Base-by-base conservation (phyloP, 2,797 vertebrate genomes). In the Centropyge bicolor region DNA sequence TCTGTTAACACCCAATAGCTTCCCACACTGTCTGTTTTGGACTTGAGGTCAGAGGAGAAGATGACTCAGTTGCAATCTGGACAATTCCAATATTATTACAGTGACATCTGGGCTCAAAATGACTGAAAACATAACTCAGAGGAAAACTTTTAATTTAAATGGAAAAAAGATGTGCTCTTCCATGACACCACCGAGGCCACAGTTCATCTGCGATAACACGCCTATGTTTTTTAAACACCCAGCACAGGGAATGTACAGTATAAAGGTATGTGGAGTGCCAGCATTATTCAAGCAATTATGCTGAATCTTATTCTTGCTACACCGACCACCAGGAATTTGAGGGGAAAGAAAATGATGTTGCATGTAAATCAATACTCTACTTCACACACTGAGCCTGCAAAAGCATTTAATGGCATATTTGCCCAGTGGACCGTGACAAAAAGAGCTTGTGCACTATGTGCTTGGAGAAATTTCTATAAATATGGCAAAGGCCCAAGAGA, bases 291-390 rank as follows among this genome's bases (percentile, higher is more conserved):
- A 54, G 36, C 59, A 69, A 77, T 83, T 72, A 84, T 52, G 55
- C 74, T 78, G 77, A 85, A 75, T 77, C 22, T 55, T 81, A 70
- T 63, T 87, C 62, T 60, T 81, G 74, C 52, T 68, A 59, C 71
- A 81, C 48, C 69, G 76, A 79, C 81, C 64, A 70, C 68, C 43
- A 59, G 71, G 82, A 43, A 74, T 60, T 40, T 78, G 41, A 88
- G 59, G 67, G 66, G 70, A 69, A 60, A 80, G 84, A 85, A 80
- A 86, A 86, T 85, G 12, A 78, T 84, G 81, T 54, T 77, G 77
- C 79, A 85, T 88, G 73, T 85, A 89, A 91, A 92, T 86, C 89
- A 91, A 91, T 86, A 91, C 62, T 77, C 49, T 48, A 41, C 81
- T 71, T 80, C 66, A 82, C 85, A 67, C 54, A 84, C 72, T 12